Conservation (phyloP, 2,888 invertebrate genomes). For the Caenorhabditis becei region DNA sequence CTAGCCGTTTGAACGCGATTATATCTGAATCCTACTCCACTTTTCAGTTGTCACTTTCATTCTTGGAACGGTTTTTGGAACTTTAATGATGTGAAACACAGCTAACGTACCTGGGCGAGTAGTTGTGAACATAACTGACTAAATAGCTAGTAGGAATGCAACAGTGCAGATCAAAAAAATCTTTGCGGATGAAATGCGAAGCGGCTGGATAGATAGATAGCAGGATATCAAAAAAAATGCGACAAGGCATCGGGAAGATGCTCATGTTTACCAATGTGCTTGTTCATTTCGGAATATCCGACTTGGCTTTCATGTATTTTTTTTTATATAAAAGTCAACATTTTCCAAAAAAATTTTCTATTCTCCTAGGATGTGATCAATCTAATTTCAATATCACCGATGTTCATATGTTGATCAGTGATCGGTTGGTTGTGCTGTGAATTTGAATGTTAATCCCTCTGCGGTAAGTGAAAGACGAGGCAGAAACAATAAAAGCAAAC, state of each 20-base stretch:
- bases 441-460: not conserved
- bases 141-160: conserved; percentile 24
- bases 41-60: conserved; percentile 41
- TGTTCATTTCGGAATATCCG: conserved; percentile 44
- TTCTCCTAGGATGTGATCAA: not conserved
- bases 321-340: conserved; percentile 25
- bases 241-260: conserved; percentile 36
- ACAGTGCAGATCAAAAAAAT: not conserved
- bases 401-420: not conserved
- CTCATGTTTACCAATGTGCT: conserved; percentile 61
- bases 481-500: conserved; percentile 6
- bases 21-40: conserved; percentile 37
- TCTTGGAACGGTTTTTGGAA: conserved; percentile 5
- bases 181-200: conserved; percentile 23
- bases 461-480: not conserved
- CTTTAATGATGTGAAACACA: no score
- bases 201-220: conserved; percentile 4
- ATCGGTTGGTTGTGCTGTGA: conserved; percentile 12
- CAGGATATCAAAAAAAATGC: conserved; percentile 51
- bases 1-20: conserved; percentile 30
- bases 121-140: conserved; percentile 33
- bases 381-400: not conserved
- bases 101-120: conserved; percentile 29
- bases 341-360: not conserved
- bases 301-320: conserved; percentile 14